Conservation (phyloP, 2,888 invertebrate genomes). For the Corbicula japonica region DNA sequence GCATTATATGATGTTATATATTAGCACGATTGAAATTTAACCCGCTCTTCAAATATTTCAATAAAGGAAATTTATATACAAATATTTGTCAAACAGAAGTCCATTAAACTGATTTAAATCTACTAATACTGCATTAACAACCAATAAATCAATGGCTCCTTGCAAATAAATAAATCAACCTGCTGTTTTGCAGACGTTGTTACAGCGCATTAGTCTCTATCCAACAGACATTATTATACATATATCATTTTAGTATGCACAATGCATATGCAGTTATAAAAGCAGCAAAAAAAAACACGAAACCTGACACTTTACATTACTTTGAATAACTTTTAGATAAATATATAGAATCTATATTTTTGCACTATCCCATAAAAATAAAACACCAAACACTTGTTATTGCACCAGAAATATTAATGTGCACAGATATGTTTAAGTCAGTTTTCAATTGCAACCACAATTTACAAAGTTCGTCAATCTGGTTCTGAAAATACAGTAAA, state of each 20-base stretch:
- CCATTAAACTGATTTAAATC: slow-evolving; percentile 6
- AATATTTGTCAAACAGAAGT: neutral
- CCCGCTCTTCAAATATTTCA: slow-evolving; percentile 2
- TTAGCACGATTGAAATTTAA: slow-evolving; percentile 2
- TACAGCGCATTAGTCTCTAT: neutral
- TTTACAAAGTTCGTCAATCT: no score
- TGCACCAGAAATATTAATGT: no score
- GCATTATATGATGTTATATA: neutral
- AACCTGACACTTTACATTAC: no score
- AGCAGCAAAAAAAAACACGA: no score
- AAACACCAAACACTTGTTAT: no score
- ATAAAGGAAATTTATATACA: neutral
- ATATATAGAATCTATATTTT: no score
- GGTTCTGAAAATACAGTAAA: no score
- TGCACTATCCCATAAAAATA: no score
- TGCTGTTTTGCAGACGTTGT: neutral
- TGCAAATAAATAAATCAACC: neutral
- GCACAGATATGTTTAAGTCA: no score
- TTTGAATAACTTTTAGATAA: no score
- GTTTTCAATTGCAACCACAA: no score
- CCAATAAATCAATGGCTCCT: neutral
- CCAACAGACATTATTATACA: neutral
- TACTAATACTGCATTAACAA: neutral
- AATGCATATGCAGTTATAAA: neutral
- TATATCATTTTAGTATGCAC: neutral